A percentile compares a stretch with the other conserved stretches of the same genome.
phyloP scores from a whole-genome alignment of 2,888 invertebrate species.

The Diploptera punctata region DNA sequence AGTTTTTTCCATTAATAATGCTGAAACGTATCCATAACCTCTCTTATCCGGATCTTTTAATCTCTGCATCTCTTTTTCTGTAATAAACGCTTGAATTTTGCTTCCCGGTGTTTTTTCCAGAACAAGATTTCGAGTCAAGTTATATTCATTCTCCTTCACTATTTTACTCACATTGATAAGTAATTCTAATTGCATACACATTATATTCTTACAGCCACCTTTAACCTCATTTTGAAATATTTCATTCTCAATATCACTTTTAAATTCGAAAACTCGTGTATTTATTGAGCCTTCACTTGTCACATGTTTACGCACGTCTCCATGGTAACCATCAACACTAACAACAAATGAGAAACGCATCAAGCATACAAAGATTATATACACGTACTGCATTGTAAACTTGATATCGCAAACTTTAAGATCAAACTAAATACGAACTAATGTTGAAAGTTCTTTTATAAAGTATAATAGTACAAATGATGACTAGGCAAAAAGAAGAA shows the following conservation, averaged over 20 bases:
- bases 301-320: not conserved
- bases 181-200: constrained; percentile 23
- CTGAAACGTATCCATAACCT: not conserved
- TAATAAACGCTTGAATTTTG: not conserved
- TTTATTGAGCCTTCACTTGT: too few species aligned
- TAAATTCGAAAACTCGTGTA: too few species aligned
- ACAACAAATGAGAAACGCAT: not conserved
- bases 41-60: not conserved
- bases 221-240: not conserved
- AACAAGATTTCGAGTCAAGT: constrained; percentile 24
- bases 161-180: constrained; percentile 29
- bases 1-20: constrained; percentile 31
- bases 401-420: not conserved
- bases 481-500: not conserved
- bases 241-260: not conserved
- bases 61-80: not conserved
- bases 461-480: not conserved
- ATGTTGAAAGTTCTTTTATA: not conserved
- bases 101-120: constrained; percentile 21
- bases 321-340: not conserved
- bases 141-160: constrained; percentile 10
- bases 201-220: constrained; percentile 12
- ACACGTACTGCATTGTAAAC: not conserved
- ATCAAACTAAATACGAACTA: not conserved
- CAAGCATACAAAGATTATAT: not conserved